A percentile compares a stretch with the other conserved stretches of the same genome.
Conservation (phyloP, 2,113 vertebrate genomes). For the Psittacula cyanocephala region DNA sequence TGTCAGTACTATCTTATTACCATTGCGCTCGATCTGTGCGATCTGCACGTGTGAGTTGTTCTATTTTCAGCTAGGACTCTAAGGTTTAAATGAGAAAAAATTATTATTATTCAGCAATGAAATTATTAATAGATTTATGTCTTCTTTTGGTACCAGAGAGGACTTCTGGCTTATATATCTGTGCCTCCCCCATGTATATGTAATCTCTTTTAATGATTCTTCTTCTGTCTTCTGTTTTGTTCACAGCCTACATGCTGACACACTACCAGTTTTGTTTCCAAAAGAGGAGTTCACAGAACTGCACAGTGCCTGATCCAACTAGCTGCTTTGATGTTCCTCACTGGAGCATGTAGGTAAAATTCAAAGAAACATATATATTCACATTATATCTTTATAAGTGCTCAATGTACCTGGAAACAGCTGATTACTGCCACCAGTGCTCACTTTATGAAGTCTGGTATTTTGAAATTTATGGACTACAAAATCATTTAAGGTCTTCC, state of each 20-base stretch:
- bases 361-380: neutral
- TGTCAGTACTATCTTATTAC: neutral
- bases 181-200: neutral
- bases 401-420: neutral
- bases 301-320: constrained; percentile 3
- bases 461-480: neutral
- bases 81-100: neutral
- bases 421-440: neutral
- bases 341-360: constrained; percentile 60
- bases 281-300: constrained; percentile 25
- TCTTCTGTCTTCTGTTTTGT: neutral
- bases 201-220: neutral
- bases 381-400: neutral
- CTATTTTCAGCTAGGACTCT: neutral
- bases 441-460: neutral
- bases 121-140: neutral
- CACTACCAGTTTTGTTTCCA: constrained; percentile 25
- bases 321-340: constrained; percentile 40
- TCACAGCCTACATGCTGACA: constrained; percentile 49
- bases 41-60: neutral
- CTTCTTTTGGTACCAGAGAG: neutral
- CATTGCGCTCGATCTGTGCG: neutral
- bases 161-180: neutral
- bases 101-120: neutral
- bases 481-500: neutral